Evolutionary conservation across 2,113 vertebrate species (phyloP).

Genomic region (Hemiscyllium ocellatum): DNA sequence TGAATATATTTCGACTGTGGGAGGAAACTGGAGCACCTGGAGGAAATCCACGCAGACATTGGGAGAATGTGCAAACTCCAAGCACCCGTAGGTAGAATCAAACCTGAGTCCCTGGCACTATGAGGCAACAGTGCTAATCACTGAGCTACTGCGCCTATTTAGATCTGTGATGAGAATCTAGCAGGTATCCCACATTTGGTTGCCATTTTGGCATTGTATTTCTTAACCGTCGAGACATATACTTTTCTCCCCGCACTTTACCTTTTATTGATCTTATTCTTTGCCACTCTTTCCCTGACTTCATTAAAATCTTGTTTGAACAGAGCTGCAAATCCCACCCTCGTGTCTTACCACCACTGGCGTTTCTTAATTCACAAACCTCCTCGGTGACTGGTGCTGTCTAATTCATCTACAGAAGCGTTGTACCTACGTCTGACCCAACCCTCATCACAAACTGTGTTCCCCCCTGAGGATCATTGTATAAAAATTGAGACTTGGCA

Average conservation of each 20-base stretch:
- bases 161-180: not conserved
- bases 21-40: too few relatives aligned
- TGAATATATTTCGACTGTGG: too few relatives aligned
- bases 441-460: not conserved
- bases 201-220: not conserved
- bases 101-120: too few relatives aligned
- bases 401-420: not conserved
- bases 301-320: not conserved
- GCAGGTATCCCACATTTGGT: not conserved
- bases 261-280: not conserved
- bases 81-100: too few relatives aligned
- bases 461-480: too few relatives aligned
- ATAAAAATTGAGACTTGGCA: not conserved
- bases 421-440: not conserved
- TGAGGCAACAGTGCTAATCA: too few relatives aligned
- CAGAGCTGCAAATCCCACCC: not conserved
- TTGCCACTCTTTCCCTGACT: not conserved
- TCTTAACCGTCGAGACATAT: not conserved
- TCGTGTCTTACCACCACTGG: not conserved
- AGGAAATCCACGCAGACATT: too few relatives aligned
- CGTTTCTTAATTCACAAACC: not conserved
- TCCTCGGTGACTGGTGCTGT: not conserved
- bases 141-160: too few relatives aligned
- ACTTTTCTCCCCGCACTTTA: not conserved
- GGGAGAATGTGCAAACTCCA: too few relatives aligned